Evolutionary conservation across 2,888 invertebrate species (phyloP).

Genomic region (Emmelina monodactyla): DNA sequence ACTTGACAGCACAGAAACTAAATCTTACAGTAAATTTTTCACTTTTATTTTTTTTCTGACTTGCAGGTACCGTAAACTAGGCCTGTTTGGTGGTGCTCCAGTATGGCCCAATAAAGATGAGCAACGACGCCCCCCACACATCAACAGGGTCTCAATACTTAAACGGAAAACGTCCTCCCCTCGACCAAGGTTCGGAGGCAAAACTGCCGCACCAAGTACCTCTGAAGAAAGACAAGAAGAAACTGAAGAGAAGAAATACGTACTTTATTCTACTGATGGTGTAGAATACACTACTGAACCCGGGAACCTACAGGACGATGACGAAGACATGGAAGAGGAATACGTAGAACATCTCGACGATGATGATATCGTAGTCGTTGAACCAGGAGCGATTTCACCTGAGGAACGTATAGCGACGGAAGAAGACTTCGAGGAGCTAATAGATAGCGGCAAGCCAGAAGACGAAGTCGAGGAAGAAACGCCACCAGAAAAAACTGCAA

Average conservation of each 20-base stretch:
- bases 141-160: conserved; percentile 67
- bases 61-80: too few species aligned
- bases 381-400: conserved; percentile 66
- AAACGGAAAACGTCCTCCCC: conserved; percentile 70
- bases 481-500: conserved; percentile 38
- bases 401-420: conserved; percentile 71
- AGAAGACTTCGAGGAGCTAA: conserved; percentile 72
- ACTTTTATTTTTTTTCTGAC: too few species aligned
- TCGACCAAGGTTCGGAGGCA: conserved; percentile 44
- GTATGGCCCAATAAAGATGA: conserved; percentile 66
- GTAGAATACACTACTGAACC: conserved; percentile 68
- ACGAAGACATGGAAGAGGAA: conserved; percentile 42
- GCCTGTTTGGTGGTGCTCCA: conserved; percentile 70
- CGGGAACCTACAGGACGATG: conserved; percentile 40
- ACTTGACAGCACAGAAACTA: too few species aligned
- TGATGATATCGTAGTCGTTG: conserved; percentile 70
- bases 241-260: conserved; percentile 64
- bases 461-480: conserved; percentile 48
- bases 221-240: conserved; percentile 18
- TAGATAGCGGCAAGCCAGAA: conserved; percentile 68
- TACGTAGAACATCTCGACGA: conserved; percentile 55
- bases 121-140: conserved; percentile 35
- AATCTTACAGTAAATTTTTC: too few species aligned
- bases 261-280: conserved; percentile 69
- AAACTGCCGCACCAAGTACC: conserved; percentile 28